Conservation (phyloP, 2,797 vertebrate genomes). For the Oophaga sylvatica region DNA sequence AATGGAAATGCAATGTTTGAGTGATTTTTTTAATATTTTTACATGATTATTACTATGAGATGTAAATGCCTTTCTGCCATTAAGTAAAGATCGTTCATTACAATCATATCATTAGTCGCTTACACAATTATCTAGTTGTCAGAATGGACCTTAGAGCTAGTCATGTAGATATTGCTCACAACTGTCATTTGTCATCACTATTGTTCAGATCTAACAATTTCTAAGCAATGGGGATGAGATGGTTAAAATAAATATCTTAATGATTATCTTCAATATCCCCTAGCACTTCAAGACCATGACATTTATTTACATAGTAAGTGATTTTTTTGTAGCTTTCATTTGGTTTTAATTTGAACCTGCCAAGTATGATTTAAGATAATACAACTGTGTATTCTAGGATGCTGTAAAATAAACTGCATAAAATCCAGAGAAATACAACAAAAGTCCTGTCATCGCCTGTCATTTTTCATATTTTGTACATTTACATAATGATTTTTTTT, state of each 20-base stretch:
- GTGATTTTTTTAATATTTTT: too few species aligned
- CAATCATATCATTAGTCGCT: too few species aligned
- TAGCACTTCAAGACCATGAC: background rate
- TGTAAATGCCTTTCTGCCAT: too few species aligned
- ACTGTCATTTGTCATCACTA: background rate
- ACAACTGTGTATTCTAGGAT: conserved; percentile 6
- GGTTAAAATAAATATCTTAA: conserved; percentile 11
- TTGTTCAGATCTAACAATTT: background rate
- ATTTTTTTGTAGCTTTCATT: conserved; percentile 38
- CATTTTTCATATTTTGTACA: conserved; percentile 63
- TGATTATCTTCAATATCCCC: background rate
- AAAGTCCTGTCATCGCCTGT: conserved; percentile 63
- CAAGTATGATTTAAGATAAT: conserved; percentile 59
- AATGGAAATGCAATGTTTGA: too few species aligned
- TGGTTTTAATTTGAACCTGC: conserved; percentile 49
- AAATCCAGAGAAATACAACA: conserved; percentile 56
- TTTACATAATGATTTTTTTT: conserved; percentile 64
- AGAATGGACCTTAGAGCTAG: too few species aligned
- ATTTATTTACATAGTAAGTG: conserved; percentile 43
- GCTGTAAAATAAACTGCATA: conserved; percentile 59
- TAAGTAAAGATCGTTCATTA: too few species aligned
- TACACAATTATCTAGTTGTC: too few species aligned
- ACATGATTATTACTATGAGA: too few species aligned
- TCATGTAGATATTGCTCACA: background rate
- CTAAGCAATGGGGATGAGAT: background rate